Conservation (phyloP, 1,140 invertebrate species). For the Ceratina australensis region DNA sequence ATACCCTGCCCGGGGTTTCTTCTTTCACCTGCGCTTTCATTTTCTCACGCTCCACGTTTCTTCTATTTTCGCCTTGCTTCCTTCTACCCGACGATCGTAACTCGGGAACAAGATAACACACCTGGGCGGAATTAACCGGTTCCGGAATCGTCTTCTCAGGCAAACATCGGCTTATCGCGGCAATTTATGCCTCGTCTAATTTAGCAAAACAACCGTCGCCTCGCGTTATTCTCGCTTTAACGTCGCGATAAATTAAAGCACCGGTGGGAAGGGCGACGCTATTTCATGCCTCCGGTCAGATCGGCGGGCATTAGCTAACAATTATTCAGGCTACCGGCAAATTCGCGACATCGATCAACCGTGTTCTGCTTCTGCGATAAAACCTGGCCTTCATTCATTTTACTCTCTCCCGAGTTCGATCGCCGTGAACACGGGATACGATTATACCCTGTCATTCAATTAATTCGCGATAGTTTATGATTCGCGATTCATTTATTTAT, state of each 20-base stretch:
- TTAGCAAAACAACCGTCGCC: conserved; percentile 5
- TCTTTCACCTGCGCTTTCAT: background rate
- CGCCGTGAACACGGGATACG: too few relatives aligned
- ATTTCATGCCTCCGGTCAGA: conserved; percentile 1
- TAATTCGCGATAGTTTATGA: too few relatives aligned
- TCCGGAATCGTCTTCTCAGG: conserved; percentile 7
- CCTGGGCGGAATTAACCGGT: conserved; percentile 5
- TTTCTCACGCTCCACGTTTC: too few relatives aligned
- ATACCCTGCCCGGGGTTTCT: background rate
- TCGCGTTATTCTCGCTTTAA: conserved; percentile 25
- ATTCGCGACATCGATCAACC: conserved; percentile 9
- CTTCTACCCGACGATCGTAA: background rate
- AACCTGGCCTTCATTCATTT: too few relatives aligned
- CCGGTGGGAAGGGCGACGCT: too few relatives aligned
- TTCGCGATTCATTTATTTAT: too few relatives aligned
- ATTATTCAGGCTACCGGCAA: conserved; percentile 24
- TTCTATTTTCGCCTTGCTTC: background rate
- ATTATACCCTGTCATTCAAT: too few relatives aligned
- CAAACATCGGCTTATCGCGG: conserved; percentile 25
- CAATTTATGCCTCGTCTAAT: conserved; percentile 29
- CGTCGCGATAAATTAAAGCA: conserved; percentile 19
- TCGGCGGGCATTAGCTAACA: background rate
- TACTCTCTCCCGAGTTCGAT: background rate
- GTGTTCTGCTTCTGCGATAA: too few relatives aligned
- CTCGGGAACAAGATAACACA: background rate